phyloP scores from a whole-genome alignment of 2,888 invertebrate genomes.

The Drosophila kokeensis region DNA sequence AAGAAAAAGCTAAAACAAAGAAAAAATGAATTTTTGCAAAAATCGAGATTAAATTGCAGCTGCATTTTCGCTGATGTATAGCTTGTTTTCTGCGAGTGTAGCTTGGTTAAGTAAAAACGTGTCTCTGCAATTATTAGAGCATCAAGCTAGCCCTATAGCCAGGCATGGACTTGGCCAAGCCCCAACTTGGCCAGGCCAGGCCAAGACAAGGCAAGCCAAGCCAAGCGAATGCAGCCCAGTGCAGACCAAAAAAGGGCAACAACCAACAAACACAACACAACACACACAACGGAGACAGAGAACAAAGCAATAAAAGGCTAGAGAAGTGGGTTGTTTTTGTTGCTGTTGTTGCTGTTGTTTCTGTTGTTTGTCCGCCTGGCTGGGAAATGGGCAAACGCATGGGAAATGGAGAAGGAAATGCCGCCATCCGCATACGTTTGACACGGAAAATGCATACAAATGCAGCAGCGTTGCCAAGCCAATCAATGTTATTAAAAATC shows the following conservation, averaged over 20 bases:
- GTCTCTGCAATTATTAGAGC: slow-evolving; percentile 60
- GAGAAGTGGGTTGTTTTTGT: slow-evolving; percentile 61
- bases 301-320: slow-evolving; percentile 70
- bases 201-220: slow-evolving; percentile 53
- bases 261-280: slow-evolving; percentile 37
- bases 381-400: slow-evolving; percentile 58
- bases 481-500: slow-evolving; percentile 64
- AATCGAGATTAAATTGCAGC: background rate
- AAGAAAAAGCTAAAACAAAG: background rate
- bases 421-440: slow-evolving; percentile 68
- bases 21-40: background rate
- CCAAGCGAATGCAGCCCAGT: slow-evolving; percentile 49
- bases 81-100: background rate
- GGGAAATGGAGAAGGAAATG: slow-evolving; percentile 63
- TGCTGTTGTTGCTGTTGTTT: slow-evolving; percentile 25
- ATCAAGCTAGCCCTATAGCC: slow-evolving; percentile 42
- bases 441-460: slow-evolving; percentile 77
- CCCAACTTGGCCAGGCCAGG: slow-evolving; percentile 52
- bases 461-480: slow-evolving; percentile 38
- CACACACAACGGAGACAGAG: slow-evolving; percentile 28
- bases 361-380: slow-evolving; percentile 19
- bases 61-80: background rate
- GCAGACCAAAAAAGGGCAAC: slow-evolving; percentile 71
- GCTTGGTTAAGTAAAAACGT: slow-evolving; percentile 36
- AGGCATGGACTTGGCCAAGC: slow-evolving; percentile 22